Conservation (phyloP, 2,113 vertebrate species). For the Nicator chloris region DNA sequence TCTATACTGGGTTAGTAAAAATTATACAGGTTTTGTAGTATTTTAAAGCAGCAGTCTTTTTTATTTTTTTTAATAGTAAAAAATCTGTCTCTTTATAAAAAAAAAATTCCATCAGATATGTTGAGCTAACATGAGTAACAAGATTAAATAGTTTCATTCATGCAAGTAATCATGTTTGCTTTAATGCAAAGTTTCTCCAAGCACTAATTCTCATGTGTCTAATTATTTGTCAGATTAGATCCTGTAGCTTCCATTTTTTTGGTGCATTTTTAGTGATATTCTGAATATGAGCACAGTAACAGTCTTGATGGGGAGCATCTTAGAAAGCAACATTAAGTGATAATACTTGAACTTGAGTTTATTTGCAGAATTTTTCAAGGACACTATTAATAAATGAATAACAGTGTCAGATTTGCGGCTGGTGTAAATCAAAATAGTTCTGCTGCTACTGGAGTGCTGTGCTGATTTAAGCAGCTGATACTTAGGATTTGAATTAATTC, state of each 20-base stretch:
- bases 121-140: not conserved
- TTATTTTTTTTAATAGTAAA: not conserved
- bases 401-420: not conserved
- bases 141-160: conserved; percentile 16
- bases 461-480: not conserved
- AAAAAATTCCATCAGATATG: not conserved
- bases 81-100: not conserved
- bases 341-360: not conserved
- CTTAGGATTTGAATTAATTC: not conserved
- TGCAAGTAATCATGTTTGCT: conserved; percentile 36
- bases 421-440: not conserved
- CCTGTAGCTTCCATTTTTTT: not conserved
- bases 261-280: not conserved
- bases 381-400: not conserved
- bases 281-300: not conserved
- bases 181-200: conserved; percentile 12
- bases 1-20: not conserved
- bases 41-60: not conserved
- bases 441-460: not conserved
- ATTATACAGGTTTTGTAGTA: not conserved
- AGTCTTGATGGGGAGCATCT: not conserved
- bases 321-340: not conserved
- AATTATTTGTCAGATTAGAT: conserved; percentile 49
- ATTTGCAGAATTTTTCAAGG: not conserved
- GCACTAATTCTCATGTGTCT: not conserved